phyloP scores from a whole-genome alignment of 2,113 vertebrate species.

The Lucifuga dentata region DNA sequence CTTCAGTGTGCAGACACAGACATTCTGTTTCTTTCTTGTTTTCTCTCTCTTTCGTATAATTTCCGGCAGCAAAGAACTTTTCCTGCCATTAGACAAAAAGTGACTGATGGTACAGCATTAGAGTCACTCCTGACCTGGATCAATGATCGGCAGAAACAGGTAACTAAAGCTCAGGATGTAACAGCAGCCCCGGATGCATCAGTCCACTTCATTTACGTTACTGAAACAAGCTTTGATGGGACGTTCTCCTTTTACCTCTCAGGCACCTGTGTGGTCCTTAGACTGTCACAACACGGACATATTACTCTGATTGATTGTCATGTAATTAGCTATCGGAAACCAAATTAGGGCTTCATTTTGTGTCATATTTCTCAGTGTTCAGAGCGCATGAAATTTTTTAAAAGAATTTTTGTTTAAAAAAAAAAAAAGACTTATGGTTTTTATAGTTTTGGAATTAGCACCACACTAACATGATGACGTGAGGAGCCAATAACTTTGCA shows the following conservation, averaged over 20 bases:
- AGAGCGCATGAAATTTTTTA: neutral
- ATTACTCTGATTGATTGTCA: constrained; percentile 38
- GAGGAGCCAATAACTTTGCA: neutral
- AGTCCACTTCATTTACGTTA: constrained; percentile 49
- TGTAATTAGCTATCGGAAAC: constrained; percentile 53
- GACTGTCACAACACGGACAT: constrained; percentile 49
- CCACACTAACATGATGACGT: neutral
- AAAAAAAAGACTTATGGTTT: too few relatives aligned
- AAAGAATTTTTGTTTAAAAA: too few relatives aligned
- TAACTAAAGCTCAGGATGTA: constrained; percentile 61
- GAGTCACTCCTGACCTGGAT: constrained; percentile 11
- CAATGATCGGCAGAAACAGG: constrained; percentile 34
- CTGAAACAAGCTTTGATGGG: constrained; percentile 42
- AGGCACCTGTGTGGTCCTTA: constrained; percentile 16
- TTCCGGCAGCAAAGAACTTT: too few relatives aligned
- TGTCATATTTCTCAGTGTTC: constrained; percentile 4
- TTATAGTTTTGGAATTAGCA: neutral
- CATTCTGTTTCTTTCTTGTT: too few relatives aligned
- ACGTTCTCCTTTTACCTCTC: constrained; percentile 58
- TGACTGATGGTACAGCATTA: neutral
- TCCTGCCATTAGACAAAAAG: neutral
- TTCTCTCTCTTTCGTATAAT: too few relatives aligned
- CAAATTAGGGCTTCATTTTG: constrained; percentile 1
- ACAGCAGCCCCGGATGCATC: constrained; percentile 45
- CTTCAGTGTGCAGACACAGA: too few relatives aligned